These are phyloP conservation scores for Rhynchotus rufescens DNA, from an alignment of 2,797 vertebrate species.

Conservation along the genomic window DNA sequence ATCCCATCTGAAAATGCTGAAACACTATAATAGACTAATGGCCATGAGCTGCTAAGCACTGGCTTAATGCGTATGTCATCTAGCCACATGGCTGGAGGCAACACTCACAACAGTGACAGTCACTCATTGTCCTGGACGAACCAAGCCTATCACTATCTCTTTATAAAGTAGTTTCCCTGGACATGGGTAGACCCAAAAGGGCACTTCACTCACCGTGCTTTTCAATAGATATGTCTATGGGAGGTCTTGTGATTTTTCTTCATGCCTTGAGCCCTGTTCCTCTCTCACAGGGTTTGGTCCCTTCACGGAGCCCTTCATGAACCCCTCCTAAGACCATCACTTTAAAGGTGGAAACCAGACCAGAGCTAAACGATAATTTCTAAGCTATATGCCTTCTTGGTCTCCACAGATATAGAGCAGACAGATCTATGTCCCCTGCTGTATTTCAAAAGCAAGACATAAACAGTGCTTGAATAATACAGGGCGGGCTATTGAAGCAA, in stretches of 20 bases:
- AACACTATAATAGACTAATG: neutral
- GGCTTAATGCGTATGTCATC: neutral
- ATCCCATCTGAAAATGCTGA: neutral
- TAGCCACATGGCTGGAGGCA: neutral
- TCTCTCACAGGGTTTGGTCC: neutral
- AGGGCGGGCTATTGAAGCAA: neutral
- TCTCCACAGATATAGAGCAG: conserved; percentile 33
- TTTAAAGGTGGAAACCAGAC: neutral
- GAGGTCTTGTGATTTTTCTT: neutral
- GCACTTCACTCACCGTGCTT: neutral
- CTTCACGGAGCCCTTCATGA: neutral
- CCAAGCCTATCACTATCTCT: neutral
- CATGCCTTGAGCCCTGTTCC: neutral
- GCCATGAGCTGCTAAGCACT: neutral
- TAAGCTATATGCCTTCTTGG: neutral
- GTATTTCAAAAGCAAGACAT: neutral
- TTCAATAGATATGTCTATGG: neutral
- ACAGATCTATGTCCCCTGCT: neutral
- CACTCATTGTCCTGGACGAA: neutral
- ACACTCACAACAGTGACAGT: neutral
- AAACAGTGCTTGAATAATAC: conserved; percentile 4
- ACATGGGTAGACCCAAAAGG: neutral
- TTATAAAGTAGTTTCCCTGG: neutral
- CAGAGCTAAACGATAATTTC: neutral
- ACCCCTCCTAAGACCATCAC: neutral